Percentiles rank a stretch among this genome's conserved stretches.
These are phyloP conservation scores for Odocoileus virginianus DNA, from an alignment of 2,113 vertebrate species.

Conservation along the genomic window DNA sequence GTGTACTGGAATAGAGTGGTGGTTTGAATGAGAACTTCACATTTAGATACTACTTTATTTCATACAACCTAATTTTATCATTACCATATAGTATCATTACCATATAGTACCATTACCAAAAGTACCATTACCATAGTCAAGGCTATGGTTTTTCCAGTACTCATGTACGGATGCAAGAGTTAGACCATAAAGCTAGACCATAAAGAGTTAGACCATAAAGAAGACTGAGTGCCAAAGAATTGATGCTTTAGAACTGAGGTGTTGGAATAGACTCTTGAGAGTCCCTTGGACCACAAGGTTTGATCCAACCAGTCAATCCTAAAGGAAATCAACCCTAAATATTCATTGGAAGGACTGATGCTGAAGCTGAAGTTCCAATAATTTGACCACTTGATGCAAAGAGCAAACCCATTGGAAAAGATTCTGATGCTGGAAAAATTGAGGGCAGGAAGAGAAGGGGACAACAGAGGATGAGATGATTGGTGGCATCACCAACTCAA, in stretches of 20 bases:
- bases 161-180: background rate
- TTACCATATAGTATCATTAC: background rate
- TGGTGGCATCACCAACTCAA: background rate
- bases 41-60: background rate
- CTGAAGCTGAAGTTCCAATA: background rate
- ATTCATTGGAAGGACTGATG: background rate
- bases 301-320: background rate
- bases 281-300: background rate
- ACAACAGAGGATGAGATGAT: background rate
- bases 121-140: background rate
- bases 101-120: background rate
- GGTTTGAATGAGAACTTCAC: background rate
- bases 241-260: background rate
- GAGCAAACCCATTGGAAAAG: background rate
- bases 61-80: background rate
- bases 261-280: background rate
- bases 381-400: background rate
- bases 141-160: background rate
- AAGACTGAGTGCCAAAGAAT: background rate
- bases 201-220: background rate
- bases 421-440: background rate
- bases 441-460: background rate
- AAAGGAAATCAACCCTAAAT: background rate
- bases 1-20: background rate
- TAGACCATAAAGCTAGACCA: background rate